Evolutionary conservation across 2,888 invertebrate species (phyloP).

Genomic region (Thereva nobilitata): DNA sequence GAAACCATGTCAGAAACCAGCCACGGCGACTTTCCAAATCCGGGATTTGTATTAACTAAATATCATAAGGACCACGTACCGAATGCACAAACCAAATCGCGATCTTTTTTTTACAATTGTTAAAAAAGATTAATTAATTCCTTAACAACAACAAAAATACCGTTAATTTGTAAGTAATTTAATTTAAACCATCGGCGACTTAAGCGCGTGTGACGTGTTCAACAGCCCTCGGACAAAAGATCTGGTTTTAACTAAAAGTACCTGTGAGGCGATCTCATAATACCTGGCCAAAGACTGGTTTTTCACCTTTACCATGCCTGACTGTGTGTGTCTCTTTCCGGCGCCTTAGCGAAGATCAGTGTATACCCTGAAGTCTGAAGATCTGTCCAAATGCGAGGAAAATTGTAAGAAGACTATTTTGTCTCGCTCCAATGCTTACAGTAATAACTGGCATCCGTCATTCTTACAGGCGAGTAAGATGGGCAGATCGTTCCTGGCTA

Average conservation of each 20-base stretch:
- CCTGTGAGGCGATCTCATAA: constrained; percentile 22
- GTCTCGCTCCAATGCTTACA: constrained; percentile 12
- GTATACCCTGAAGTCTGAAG: background rate
- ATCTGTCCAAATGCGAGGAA: background rate
- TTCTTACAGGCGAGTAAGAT: constrained; percentile 3
- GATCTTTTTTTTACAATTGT: no score
- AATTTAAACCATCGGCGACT: background rate
- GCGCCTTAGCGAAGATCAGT: constrained; percentile 6
- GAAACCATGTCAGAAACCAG: no score
- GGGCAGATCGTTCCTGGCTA: background rate
- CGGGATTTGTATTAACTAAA: no score
- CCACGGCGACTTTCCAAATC: no score
- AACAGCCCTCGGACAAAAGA: constrained; percentile 29
- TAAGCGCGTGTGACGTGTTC: constrained; percentile 20
- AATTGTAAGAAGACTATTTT: constrained; percentile 9
- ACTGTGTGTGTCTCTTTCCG: constrained; percentile 2
- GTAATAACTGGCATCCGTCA: background rate
- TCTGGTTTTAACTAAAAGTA: constrained; percentile 23
- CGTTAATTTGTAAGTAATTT: constrained; percentile 11
- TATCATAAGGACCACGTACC: no score
- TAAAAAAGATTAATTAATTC: no score
- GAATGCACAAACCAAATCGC: no score
- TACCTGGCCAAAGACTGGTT: constrained; percentile 20
- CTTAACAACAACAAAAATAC: background rate
- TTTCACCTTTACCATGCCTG: constrained; percentile 1